Base-by-base conservation (phyloP, 1,140 invertebrate genomes). In the Bombus huntii region DNA sequence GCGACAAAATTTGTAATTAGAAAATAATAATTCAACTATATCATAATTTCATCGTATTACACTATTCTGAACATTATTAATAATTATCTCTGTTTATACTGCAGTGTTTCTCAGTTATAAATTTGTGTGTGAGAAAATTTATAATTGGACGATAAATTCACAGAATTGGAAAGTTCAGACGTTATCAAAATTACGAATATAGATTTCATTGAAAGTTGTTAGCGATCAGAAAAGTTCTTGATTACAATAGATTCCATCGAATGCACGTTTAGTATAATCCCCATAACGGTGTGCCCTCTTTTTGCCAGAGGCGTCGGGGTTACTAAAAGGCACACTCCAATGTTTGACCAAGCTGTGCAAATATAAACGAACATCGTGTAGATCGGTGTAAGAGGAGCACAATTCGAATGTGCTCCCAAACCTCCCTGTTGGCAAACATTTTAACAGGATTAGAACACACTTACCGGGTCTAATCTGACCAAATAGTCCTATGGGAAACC, bases 401-500 rank as follows among this genome's bases (percentile, higher is more conserved):
- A 92, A 90, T 90, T 92, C 91, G 88, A 88, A 90, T 89, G 86
- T 88, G 88, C 89, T 88, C 81, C 90, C 78, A 81, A 89, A 86
- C 87, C 81, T 89, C 89, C 87, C 92, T 93, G 92, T 94, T 92
- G 85, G 94, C 92, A 95, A 95, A 95, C 94, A 95, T 95, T 95
- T 95, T 95, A 95, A 95, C 94, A 91, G 94, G 93, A 95, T 95
- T 95, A 95, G 90, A 89, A 87, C 89, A 94, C 93, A 95, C 94
- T 95, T 92, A 93, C 87, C 81, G 86, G 87, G 88, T 81, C 93
- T 94, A 94, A 94, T 94, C 93, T 93, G 88, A 68, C 85, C 92
- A 94, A 94, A 93, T 92, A 94, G 90, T 92, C 80, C 87, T 90
- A 90, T 86, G 91, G 91, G 88, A 92, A 88, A 93, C 93, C 93